A percentile compares a stretch with the other conserved stretches of the same genome.
Evolutionary conservation across 2,888 invertebrate species (phyloP).

Genomic region (Lucinisca nassula): DNA sequence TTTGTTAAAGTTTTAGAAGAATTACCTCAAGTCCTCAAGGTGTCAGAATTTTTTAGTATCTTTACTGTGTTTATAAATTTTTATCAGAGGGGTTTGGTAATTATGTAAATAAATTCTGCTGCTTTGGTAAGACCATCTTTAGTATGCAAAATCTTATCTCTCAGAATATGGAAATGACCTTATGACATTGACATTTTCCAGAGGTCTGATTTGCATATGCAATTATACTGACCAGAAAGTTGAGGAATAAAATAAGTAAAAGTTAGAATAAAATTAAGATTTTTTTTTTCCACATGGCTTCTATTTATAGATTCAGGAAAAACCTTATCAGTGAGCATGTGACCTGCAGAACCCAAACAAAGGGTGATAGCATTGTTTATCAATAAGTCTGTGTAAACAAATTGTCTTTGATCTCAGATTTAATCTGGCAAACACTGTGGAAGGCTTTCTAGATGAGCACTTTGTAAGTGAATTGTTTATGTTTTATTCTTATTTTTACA

Average conservation of each 20-base stretch:
- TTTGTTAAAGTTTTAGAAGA: no score
- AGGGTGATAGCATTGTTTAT: slow-evolving; percentile 32
- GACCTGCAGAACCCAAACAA: slow-evolving; percentile 20
- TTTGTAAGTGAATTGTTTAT: background rate
- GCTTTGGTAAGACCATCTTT: no score
- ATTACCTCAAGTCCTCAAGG: no score
- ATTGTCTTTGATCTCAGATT: slow-evolving; percentile 1
- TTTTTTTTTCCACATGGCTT: slow-evolving; percentile 63
- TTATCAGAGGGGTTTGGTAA: no score
- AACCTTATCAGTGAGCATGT: slow-evolving; percentile 44
- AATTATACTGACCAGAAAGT: background rate
- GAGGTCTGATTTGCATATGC: background rate
- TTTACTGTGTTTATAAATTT: no score
- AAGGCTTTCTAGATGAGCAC: background rate
- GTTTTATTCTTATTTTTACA: background rate
- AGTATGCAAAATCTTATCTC: no score
- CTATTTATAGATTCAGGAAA: slow-evolving; percentile 51
- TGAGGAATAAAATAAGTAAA: background rate
- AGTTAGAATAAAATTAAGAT: no score
- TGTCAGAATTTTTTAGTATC: no score
- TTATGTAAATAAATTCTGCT: no score
- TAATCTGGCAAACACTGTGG: background rate
- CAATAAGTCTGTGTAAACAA: slow-evolving; percentile 36
- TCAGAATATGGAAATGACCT: background rate
- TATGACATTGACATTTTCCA: background rate